These are phyloP conservation scores for Atethmia centrago DNA, from an alignment of 2,888 invertebrate species.

Conservation along the genomic window DNA sequence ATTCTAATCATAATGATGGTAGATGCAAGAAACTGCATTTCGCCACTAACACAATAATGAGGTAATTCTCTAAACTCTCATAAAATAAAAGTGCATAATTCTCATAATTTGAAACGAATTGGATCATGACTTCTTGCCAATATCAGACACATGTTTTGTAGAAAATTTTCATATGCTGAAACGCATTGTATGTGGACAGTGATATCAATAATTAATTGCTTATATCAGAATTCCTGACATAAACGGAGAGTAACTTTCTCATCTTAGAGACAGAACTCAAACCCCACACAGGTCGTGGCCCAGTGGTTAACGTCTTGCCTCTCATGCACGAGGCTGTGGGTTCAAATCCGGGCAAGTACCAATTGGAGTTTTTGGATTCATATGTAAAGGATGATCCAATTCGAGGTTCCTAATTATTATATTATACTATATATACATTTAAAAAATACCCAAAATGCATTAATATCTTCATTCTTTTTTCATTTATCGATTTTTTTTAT, in stretches of 20 bases:
- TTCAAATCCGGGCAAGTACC: not conserved
- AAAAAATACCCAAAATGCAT: too few species aligned
- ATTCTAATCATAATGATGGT: not conserved
- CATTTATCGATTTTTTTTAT: too few species aligned
- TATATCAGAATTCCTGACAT: not conserved
- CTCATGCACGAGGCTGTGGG: not conserved
- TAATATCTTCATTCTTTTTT: too few species aligned
- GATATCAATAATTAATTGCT: too few species aligned
- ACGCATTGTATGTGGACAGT: not conserved
- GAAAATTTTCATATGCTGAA: not conserved
- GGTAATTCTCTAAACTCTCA: slow-evolving; percentile 12
- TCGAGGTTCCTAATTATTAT: too few species aligned
- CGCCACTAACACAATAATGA: not conserved
- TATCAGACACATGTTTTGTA: not conserved
- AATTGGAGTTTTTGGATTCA: not conserved
- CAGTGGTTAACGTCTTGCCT: not conserved
- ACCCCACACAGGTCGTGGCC: not conserved
- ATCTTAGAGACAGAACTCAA: not conserved
- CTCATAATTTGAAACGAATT: not conserved
- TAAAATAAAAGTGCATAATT: not conserved
- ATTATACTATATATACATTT: too few species aligned
- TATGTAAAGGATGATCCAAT: too few species aligned
- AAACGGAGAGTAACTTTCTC: not conserved
- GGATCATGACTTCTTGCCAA: slow-evolving; percentile 11
- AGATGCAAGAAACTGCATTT: not conserved